Percentiles rank a stretch among this genome's conserved stretches.
These are phyloP conservation scores for Acleris sparsana DNA, from an alignment of 2,888 invertebrate genomes.

Conservation along the genomic window DNA sequence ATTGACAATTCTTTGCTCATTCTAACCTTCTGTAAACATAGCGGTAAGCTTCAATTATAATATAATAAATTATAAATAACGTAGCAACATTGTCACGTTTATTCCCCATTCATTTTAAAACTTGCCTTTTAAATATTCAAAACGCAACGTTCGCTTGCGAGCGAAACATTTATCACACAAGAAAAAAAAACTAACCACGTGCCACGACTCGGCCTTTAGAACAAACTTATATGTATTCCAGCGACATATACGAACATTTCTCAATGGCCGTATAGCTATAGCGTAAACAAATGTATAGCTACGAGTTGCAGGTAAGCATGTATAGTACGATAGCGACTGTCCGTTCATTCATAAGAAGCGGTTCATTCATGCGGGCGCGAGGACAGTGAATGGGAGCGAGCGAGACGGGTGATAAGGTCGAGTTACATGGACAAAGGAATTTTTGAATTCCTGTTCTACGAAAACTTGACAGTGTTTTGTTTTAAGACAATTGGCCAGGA, in stretches of 20 bases:
- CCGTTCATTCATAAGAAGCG: constrained; percentile 82
- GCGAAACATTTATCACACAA: constrained; percentile 51
- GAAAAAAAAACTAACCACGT: constrained; percentile 69
- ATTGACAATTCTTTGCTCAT: too few species aligned
- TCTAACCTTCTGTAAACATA: not conserved
- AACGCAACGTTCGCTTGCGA: constrained; percentile 30
- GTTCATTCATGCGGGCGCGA: constrained; percentile 78
- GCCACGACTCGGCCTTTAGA: constrained; percentile 54
- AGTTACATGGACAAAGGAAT: constrained; percentile 74
- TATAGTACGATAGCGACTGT: constrained; percentile 78
- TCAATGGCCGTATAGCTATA: constrained; percentile 61
- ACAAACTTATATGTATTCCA: constrained; percentile 53
- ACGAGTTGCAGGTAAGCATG: constrained; percentile 61
- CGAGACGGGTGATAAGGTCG: constrained; percentile 73
- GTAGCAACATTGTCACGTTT: constrained; percentile 9
- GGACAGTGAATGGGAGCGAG: constrained; percentile 78
- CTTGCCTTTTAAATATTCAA: constrained; percentile 30
- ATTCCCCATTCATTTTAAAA: constrained; percentile 20
- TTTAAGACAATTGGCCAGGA: constrained; percentile 67
- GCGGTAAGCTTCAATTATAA: not conserved
- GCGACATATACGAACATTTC: constrained; percentile 42
- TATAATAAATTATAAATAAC: not conserved
- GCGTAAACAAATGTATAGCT: constrained; percentile 52
- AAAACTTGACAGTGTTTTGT: constrained; percentile 67
- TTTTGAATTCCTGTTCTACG: constrained; percentile 71